Percentiles rank a stretch among this genome's conserved stretches.
These are phyloP conservation scores for Epicauta chinensis DNA, from an alignment of 1,140 invertebrate genomes.

Conservation along the genomic window DNA sequence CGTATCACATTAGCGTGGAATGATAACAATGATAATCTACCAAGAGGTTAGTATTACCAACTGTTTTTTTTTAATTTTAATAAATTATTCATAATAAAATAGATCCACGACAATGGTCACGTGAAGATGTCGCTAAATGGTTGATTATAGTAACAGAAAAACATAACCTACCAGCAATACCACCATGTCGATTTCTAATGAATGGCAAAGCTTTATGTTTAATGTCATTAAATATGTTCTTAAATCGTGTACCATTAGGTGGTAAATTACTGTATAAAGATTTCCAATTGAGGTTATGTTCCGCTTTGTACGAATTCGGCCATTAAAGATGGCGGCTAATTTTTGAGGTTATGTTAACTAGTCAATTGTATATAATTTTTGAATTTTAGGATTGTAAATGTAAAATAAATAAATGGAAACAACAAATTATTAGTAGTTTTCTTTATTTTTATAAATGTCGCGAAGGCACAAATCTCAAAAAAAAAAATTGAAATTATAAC, in stretches of 20 bases:
- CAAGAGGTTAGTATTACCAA: constrained; percentile 29
- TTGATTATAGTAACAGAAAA: constrained; percentile 50
- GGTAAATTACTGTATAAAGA: constrained; percentile 60
- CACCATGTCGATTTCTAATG: constrained; percentile 61
- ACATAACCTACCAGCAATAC: constrained; percentile 53
- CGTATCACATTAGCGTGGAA: background rate
- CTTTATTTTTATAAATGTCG: constrained; percentile 40
- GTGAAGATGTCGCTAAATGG: constrained; percentile 61
- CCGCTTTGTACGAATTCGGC: constrained; percentile 27
- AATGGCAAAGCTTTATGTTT: constrained; percentile 72
- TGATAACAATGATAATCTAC: constrained; percentile 27
- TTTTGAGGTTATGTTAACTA: too few species aligned
- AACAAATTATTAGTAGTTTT: constrained; percentile 6
- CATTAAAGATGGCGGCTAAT: too few species aligned
- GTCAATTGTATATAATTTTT: too few species aligned
- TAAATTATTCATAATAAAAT: constrained; percentile 25
- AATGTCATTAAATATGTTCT: constrained; percentile 69
- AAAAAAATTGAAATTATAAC: constrained; percentile 29
- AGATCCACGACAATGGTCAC: constrained; percentile 65
- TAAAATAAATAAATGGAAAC: background rate
- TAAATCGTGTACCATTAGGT: constrained; percentile 58
- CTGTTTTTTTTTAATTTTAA: background rate
- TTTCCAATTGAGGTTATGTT: constrained; percentile 37
- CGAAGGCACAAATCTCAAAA: constrained; percentile 42
- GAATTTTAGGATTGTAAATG: too few species aligned